Base-by-base conservation (phyloP, 2,113 vertebrate species). In the Melanocharis versteri region DNA sequence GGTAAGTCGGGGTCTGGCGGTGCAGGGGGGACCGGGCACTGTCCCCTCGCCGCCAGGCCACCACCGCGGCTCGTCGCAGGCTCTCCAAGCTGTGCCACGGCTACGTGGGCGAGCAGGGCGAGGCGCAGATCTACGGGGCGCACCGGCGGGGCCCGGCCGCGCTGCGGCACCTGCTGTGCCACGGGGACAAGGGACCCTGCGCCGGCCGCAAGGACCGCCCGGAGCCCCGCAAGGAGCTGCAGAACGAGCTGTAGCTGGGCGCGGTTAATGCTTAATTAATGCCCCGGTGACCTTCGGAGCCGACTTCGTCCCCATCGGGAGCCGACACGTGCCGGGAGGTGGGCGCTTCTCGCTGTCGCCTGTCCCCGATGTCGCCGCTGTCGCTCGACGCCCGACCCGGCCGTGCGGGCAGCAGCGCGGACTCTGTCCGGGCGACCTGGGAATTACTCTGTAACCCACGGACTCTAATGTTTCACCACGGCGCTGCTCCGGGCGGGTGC, bases 221-320 rank as follows among this genome's bases (percentile, higher is more conserved):
- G 1, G 68, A 45, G 2, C 26, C 69, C 1, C 18, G 4, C 60
- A 96, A 96, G 42, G 89, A 26, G 3, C 84, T 10, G 72, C 96
- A 91, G 87, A 96, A 95, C 7, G 96, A 96, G 93, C 93, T 96
- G 51, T 96, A 96, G 89, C 58, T 53, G 7, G 12, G 24, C 8
- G 3, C 8, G 2, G 96, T 96, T 96, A 96, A 96, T 96, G 81
- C 96, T 96, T 96, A 96, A 96, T 96, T 96, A 96, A 96, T 96
- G 92, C 83, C 89, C 73, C 9, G 4, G 51, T 0, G 91, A 96
- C 95, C 96, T 96, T 96, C 82, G 96, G 95, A 96, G 78, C 96
- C 47, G 48, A 94, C 95, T 83, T 83, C 77, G 62, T 81, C 68
- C 83, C 61, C 60, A 6, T 76, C 10, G 2, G 45, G 45, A 68